phyloP scores from a whole-genome alignment of 2,113 vertebrate genomes.

The Indri indri region DNA sequence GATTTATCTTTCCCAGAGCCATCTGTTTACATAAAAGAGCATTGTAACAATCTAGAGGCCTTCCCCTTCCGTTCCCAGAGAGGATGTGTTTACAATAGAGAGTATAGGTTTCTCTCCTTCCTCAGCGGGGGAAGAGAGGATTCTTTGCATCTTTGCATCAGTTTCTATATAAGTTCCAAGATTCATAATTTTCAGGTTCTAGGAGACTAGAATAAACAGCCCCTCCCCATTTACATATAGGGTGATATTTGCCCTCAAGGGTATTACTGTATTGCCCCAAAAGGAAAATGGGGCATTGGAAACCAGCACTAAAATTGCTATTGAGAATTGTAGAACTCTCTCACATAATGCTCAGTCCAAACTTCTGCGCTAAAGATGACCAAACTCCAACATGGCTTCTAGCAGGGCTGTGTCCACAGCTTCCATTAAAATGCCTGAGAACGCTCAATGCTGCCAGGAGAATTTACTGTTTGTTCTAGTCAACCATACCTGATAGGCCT shows the following conservation, averaged over 20 bases:
- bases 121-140: too few relatives aligned
- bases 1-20: background rate
- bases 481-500: background rate
- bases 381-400: background rate
- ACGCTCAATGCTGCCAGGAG: background rate
- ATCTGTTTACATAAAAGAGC: background rate
- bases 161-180: background rate
- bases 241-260: background rate
- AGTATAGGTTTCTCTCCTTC: background rate
- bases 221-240: background rate
- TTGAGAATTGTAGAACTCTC: background rate
- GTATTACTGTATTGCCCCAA: background rate
- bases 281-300: background rate
- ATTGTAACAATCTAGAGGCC: background rate
- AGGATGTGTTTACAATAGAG: background rate
- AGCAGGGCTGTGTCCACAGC: background rate
- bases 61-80: background rate
- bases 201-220: background rate
- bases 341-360: background rate
- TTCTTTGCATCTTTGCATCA: background rate
- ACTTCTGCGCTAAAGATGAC: background rate
- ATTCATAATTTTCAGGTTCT: background rate
- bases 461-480: background rate
- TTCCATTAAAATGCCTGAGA: background rate
- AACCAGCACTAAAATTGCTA: background rate